Conservation (phyloP, 2,888 invertebrate species). For the Harpalus rubripes region DNA sequence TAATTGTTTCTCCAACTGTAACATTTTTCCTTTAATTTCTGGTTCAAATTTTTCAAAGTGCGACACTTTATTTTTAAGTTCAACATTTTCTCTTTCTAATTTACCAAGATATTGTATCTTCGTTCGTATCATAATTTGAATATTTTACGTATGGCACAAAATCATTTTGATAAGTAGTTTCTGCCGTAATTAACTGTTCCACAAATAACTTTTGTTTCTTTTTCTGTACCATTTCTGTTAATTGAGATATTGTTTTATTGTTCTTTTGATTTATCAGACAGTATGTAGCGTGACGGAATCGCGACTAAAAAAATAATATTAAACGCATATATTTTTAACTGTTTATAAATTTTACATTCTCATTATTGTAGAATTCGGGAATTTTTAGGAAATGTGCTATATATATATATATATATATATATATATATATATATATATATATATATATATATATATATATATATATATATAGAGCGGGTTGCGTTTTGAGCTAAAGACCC, state of each 20-base stretch:
- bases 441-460: no score
- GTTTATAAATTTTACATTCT: no score
- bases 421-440: no score
- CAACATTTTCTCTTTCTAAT: constrained; percentile 1
- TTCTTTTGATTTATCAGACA: neutral
- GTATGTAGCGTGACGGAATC: no score
- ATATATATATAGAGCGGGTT: no score
- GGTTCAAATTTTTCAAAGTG: constrained; percentile 6
- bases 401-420: no score
- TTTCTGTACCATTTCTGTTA: neutral
- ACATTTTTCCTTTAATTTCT: constrained; percentile 29
- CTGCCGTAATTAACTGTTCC: neutral
- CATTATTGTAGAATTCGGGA: no score
- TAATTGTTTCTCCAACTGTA: constrained; percentile 36
- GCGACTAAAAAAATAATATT: no score
- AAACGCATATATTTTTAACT: no score
- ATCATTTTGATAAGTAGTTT: neutral
- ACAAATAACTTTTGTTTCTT: neutral
- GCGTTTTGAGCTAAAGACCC: no score
- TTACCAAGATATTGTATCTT: neutral
- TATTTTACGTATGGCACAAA: neutral
- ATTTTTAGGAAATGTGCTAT: no score
- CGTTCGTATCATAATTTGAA: neutral
- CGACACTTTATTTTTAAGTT: constrained; percentile 13
- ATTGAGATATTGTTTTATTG: neutral